These are phyloP conservation scores for Brachionus rubens DNA, from an alignment of 1,140 invertebrate species.

Conservation along the genomic window DNA sequence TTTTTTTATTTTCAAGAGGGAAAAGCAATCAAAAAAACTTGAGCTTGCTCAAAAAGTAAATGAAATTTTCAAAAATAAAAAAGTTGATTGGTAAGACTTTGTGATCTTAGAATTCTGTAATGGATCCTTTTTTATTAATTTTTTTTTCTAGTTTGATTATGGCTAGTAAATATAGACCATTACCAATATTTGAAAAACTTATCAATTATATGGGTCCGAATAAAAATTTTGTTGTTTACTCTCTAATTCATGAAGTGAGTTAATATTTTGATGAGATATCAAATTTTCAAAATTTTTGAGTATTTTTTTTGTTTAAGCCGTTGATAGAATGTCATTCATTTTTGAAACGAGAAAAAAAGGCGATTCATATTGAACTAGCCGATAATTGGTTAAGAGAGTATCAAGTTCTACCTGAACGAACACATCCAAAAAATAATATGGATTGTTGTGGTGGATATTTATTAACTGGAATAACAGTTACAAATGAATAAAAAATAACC, in stretches of 20 bases:
- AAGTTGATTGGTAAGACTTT: constrained; percentile 67
- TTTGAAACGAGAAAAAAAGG: constrained; percentile 68
- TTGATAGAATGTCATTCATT: constrained; percentile 74
- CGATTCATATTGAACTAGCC: constrained; percentile 72
- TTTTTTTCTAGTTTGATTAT: constrained; percentile 67
- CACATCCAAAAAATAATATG: constrained; percentile 77
- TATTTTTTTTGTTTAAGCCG: constrained; percentile 61
- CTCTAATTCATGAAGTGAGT: constrained; percentile 68
- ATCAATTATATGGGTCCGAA: constrained; percentile 72
- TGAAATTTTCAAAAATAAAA: constrained; percentile 52
- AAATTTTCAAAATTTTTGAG: constrained; percentile 14
- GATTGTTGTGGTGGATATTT: constrained; percentile 73
- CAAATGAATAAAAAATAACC: constrained; percentile 14
- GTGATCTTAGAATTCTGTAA: neutral
- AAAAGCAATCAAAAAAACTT: constrained; percentile 48
- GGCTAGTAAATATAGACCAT: constrained; percentile 77
- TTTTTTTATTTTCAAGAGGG: constrained; percentile 23
- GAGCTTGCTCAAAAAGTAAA: constrained; percentile 48
- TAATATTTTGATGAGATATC: neutral
- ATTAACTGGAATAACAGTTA: constrained; percentile 66
- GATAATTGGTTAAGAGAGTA: constrained; percentile 83
- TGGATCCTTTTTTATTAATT: neutral
- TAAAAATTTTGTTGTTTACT: constrained; percentile 78
- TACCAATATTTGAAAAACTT: constrained; percentile 72
- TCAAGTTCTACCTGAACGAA: constrained; percentile 74